A percentile compares a stretch with the other conserved stretches of the same genome.
Conservation (phyloP, 2,888 invertebrate genomes). For the Andrena dorsata region DNA sequence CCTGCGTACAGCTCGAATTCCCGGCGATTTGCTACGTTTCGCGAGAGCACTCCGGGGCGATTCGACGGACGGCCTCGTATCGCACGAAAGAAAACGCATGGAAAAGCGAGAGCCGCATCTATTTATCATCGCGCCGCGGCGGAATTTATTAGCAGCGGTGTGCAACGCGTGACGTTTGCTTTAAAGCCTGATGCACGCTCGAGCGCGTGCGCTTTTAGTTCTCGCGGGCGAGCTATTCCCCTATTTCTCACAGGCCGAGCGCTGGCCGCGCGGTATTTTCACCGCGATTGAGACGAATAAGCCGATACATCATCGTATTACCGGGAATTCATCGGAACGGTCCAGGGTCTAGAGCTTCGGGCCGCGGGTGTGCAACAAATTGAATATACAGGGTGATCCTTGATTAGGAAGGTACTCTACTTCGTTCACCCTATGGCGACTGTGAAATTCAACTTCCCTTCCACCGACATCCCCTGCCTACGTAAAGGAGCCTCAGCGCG, state of each 20-base stretch:
- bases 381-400: too few relatives aligned
- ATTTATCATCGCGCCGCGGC: conserved; percentile 11
- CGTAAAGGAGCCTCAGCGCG: too few relatives aligned
- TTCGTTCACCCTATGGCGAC: too few relatives aligned
- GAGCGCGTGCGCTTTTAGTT: background rate
- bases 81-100: conserved; percentile 11
- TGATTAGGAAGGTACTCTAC: too few relatives aligned
- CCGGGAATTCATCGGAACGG: conserved; percentile 21
- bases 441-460: too few relatives aligned
- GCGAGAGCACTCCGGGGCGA: background rate
- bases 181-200: conserved; percentile 12
- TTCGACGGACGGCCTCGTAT: conserved; percentile 11
- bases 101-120: background rate
- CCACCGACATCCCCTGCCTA: too few relatives aligned
- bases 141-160: conserved; percentile 17
- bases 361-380: background rate
- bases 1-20: conserved; percentile 10
- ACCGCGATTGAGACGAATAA: conserved; percentile 33
- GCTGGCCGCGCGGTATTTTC: conserved; percentile 26
- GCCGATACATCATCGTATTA: conserved; percentile 42
- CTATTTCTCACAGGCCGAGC: conserved; percentile 10
- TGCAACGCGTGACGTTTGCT: background rate
- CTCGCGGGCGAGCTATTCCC: background rate
- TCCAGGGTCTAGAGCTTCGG: background rate
- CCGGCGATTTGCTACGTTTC: conserved; percentile 4